Base-by-base conservation (phyloP, 2,888 invertebrate genomes). In the Pristionchus japonicus region DNA sequence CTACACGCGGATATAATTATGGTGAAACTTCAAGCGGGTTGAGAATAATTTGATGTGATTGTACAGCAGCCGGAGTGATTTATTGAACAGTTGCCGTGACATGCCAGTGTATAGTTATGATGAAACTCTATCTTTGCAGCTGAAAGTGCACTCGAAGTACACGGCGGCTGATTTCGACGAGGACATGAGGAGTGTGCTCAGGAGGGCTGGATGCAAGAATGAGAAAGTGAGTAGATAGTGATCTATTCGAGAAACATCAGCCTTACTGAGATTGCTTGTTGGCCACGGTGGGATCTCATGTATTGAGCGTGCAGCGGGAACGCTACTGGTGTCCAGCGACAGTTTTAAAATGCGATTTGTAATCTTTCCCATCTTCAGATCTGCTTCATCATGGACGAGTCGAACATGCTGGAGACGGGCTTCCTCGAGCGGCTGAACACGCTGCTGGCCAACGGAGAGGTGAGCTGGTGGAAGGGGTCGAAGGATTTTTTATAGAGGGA, bases 351-450 rank as follows among this genome's bases (percentile, higher is more conserved):
- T 80, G n/a, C n/a, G n/a, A 34, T 20, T 47, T 15, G 43, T 20
- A 74, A 23, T 74, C 17, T 34, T 31, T 34, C 57, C 1, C 27
- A 4, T 20, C 13, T 7, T 57, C 64, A 86, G 86, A 74, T 99
- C 89, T 98, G 98, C 83, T 99, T 99, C 95, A 99, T 99, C 93
- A 96, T 99, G 95, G 99, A 99, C 95, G 99, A 99, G 95, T 98
- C 98, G 0, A 99, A 99, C 95, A 94, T 94, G 93, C 95, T 99
- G 86, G 99, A 99, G 96, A 98, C 98, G 40, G 97, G 98, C 88
- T 99, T 99, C 96, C 96, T 99, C 90, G 99, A 99, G 95, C 96
- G 99, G 92, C 99, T 99, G 98, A 99, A 99, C 95, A 99, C 99
- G 0, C 95, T 99, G 86, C 95, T 99, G 90, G 99, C 99, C 89